Evolutionary conservation across 2,113 vertebrate species (phyloP).

Genomic region (Tragelaphus scriptus): DNA sequence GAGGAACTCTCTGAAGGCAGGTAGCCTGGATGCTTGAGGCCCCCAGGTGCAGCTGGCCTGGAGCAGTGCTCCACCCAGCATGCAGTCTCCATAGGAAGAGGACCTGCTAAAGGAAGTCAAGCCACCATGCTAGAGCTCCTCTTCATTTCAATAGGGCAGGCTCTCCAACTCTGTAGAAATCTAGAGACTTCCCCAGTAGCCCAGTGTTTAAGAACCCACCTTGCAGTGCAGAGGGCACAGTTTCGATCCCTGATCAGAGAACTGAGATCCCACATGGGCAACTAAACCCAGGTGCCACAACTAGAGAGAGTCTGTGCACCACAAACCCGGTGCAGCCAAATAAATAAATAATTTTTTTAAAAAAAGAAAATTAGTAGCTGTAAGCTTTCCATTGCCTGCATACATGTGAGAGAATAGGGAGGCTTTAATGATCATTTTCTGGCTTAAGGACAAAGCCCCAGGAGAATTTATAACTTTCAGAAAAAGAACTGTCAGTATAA

Average conservation of each 20-base stretch:
- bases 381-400: slow-evolving; percentile 7
- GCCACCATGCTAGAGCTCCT: background rate
- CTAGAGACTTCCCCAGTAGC: background rate
- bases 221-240: background rate
- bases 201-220: background rate
- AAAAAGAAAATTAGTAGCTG: background rate
- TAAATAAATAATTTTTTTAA: background rate
- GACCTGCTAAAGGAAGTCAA: background rate
- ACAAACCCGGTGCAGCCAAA: background rate
- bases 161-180: background rate
- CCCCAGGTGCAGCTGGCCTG: background rate
- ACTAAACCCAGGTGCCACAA: background rate
- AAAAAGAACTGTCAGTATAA: slow-evolving; percentile 52
- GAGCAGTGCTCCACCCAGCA: accelerated
- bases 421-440: slow-evolving; percentile 32
- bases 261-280: background rate
- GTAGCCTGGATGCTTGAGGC: background rate
- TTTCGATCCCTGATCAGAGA: background rate
- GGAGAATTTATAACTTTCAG: slow-evolving; percentile 47
- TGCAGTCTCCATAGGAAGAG: background rate
- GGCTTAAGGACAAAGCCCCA: slow-evolving; percentile 10
- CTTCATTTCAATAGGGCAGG: background rate
- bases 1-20: background rate
- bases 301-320: background rate
- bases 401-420: background rate